Base-by-base conservation (phyloP, 2,797 vertebrate genomes). In the Ceryle rudis region DNA sequence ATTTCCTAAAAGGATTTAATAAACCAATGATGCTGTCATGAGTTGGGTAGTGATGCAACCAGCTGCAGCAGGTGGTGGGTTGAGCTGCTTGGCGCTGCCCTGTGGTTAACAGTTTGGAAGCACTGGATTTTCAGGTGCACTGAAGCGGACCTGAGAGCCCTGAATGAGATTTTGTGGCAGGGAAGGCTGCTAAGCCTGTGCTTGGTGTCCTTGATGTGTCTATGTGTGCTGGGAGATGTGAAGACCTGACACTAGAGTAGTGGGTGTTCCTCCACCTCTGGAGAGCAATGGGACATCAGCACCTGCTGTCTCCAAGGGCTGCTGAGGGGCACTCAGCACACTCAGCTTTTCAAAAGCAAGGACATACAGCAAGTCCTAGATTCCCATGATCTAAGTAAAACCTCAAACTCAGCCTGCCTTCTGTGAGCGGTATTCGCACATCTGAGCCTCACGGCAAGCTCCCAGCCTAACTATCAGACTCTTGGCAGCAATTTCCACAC, bases 401-500 rank as follows among this genome's bases (percentile, higher is more conserved):
- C 44, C 82, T 66, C 91, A 82, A 46, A 49, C n/a, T 60, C 71
- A 54, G 51, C 61, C 93, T 58, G 74, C 67, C 72, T 93, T 93
- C 90, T 29, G 7, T 5, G 57, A 86, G 82, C 1, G 2, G 54
- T 84, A 33, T 65, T 94, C 58, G 12, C 87, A 92, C 94, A 88
- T 95, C 90, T 95, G 84, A 97, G 89, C 65, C 73, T 89, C 47
- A 35, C 88, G 77, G 86, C 70, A 85, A 94, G 95, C 86, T 96
- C 91, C 55, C 77, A 95, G 95, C 66, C 86, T 54, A 66, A 75
- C 87, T 95, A 94, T 93, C 95, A 92, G 92, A 91, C 93, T 85
- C 86, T 91, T 97, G 96, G 97, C 96, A 97, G 89, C 44, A 41
- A 96, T 85, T 94, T 94, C 73, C 81, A 91, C 88, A 94, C 57